These are phyloP conservation scores for Chaetura pelagica DNA, from an alignment of 2,113 vertebrate genomes.

Conservation along the genomic window DNA sequence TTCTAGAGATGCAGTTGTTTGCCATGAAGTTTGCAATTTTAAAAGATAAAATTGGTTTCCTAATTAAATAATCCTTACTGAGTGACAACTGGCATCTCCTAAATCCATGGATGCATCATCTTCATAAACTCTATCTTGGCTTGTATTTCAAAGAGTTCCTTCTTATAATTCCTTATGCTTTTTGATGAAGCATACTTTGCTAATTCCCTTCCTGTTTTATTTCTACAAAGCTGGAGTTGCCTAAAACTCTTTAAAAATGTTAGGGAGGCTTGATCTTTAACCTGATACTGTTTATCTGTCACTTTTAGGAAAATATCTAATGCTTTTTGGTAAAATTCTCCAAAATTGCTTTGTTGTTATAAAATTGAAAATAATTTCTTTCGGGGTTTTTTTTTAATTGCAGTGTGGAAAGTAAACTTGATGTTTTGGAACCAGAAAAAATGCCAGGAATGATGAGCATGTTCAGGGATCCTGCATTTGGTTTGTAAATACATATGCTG, in stretches of 20 bases:
- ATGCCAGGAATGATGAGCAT: not conserved
- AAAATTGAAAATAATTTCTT: not conserved
- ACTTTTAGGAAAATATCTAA: not conserved
- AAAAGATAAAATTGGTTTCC: not conserved
- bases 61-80: not conserved
- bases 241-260: not conserved
- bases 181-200: not conserved
- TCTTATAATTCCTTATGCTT: not conserved
- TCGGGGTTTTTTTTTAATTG: no score
- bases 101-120: not conserved
- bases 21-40: not conserved
- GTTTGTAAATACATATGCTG: not conserved
- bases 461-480: not conserved
- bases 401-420: not conserved
- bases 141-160: not conserved
- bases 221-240: not conserved
- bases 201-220: not conserved
- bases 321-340: not conserved
- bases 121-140: not conserved
- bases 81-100: not conserved
- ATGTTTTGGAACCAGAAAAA: not conserved
- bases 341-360: not conserved
- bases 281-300: not conserved
- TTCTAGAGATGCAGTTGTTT: not conserved
- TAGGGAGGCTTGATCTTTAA: not conserved